Conservation (phyloP, 2,797 vertebrate species). For the Enteromius paludinosus region DNA sequence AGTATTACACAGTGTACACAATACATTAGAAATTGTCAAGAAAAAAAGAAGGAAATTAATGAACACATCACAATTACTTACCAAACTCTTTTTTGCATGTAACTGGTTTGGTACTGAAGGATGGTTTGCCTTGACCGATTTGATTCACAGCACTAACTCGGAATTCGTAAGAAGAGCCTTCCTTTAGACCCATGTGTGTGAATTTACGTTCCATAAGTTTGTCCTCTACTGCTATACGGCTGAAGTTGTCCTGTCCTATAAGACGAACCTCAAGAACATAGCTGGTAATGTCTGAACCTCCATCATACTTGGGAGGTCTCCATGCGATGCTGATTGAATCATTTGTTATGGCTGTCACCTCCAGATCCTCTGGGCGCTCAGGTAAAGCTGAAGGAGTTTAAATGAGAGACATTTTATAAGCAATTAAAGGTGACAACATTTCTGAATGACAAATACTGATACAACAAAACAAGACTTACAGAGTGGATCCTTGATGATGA, state of each 20-base stretch:
- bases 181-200: slow-evolving; percentile 88
- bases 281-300: slow-evolving; percentile 90
- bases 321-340: slow-evolving; percentile 89
- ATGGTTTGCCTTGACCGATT: slow-evolving; percentile 93
- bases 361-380: slow-evolving; percentile 94
- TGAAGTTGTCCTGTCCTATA: slow-evolving; percentile 90
- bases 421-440: not conserved
- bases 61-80: slow-evolving; percentile 69
- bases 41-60: not conserved
- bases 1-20: not conserved
- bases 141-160: slow-evolving; percentile 93
- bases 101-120: slow-evolving; percentile 95
- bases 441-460: not conserved
- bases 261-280: slow-evolving; percentile 93
- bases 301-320: slow-evolving; percentile 96
- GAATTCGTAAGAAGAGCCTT: slow-evolving; percentile 93
- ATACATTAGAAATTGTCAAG: not conserved
- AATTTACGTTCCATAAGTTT: slow-evolving; percentile 91
- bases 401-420: not conserved
- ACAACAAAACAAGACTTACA: slow-evolving; percentile 77
- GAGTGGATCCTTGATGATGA: slow-evolving; percentile 92
- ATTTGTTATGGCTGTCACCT: slow-evolving; percentile 89
- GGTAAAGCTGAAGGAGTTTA: slow-evolving; percentile 83
- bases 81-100: slow-evolving; percentile 96
- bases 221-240: slow-evolving; percentile 82